Percentiles rank a stretch among this genome's conserved stretches.
Evolutionary conservation across 2,797 vertebrate genomes (phyloP).

Genomic region (Acanthurus tractus): DNA sequence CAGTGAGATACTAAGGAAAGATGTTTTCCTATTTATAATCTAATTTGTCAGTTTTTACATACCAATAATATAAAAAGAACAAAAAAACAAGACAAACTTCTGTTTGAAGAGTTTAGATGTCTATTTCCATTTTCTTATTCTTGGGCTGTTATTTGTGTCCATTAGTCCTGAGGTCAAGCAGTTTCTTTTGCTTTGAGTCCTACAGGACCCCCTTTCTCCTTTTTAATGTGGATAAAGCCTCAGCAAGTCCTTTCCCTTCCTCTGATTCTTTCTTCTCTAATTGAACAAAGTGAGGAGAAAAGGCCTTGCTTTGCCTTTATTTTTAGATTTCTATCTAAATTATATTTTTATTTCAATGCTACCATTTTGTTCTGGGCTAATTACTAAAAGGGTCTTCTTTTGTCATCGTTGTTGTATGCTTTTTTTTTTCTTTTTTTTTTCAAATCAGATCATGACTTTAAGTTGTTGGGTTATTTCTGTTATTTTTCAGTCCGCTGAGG

Average conservation of each 20-base stretch:
- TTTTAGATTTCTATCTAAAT: background rate
- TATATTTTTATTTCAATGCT: slow-evolving; percentile 4
- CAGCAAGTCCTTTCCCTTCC: background rate
- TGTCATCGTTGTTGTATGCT: slow-evolving; percentile 22
- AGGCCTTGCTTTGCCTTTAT: slow-evolving; percentile 4
- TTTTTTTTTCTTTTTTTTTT: too few relatives aligned
- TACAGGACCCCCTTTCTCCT: background rate
- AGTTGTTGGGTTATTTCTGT: slow-evolving; percentile 1
- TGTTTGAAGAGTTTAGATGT: background rate
- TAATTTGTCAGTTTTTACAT: background rate
- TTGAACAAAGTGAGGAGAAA: slow-evolving; percentile 14
- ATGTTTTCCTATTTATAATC: too few relatives aligned
- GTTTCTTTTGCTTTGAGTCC: slow-evolving; percentile 1
- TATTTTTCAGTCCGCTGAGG: background rate
- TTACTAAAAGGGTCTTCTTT: background rate
- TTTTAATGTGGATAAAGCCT: background rate
- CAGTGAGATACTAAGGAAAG: too few relatives aligned
- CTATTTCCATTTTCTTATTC: background rate
- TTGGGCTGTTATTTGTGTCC: slow-evolving; percentile 16
- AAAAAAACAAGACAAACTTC: background rate
- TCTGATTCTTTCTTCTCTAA: background rate
- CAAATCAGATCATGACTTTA: too few relatives aligned
- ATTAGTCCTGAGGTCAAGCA: background rate
- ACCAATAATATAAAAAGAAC: background rate
- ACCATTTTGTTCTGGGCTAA: slow-evolving; percentile 23